phyloP scores from a whole-genome alignment of 1,140 invertebrate genomes.

The Bicyclus anynana region DNA sequence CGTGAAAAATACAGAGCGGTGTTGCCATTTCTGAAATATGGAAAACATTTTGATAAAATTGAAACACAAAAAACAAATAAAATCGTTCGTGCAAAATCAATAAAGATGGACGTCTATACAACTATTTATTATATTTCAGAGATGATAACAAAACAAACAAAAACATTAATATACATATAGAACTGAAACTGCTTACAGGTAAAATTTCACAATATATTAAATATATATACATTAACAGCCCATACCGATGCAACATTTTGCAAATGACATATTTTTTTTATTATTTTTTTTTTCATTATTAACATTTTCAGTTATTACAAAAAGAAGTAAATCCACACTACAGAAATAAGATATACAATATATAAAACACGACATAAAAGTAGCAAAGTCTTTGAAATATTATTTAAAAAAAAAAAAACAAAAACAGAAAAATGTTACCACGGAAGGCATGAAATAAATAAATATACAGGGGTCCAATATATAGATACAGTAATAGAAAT shows the following conservation, averaged over 20 bases:
- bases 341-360: conserved; percentile 56
- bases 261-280: conserved; percentile 51
- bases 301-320: conserved; percentile 69
- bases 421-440: conserved; percentile 64
- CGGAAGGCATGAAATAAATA: conserved; percentile 63
- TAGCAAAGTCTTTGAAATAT: conserved; percentile 51
- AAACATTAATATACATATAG: conserved; percentile 46
- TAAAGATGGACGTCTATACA: not conserved
- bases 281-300: conserved; percentile 42
- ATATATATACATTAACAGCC: conserved; percentile 65
- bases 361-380: conserved; percentile 70
- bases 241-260: conserved; percentile 49
- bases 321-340: conserved; percentile 72
- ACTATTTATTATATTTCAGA: conserved; percentile 21
- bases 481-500: too few species aligned
- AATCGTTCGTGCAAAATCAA: too few species aligned
- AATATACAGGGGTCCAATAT: conserved; percentile 33
- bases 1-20: conserved; percentile 15
- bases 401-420: conserved; percentile 49
- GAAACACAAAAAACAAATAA: not conserved
- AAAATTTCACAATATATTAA: conserved; percentile 64
- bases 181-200: conserved; percentile 61
- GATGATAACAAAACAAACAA: conserved; percentile 27
- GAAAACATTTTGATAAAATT: not conserved
- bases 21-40: conserved; percentile 37